Evolutionary conservation across 2,113 vertebrate genomes (phyloP), one percentile per base, ranked within the genome.

Genomic region (Upupa epops): DNA sequence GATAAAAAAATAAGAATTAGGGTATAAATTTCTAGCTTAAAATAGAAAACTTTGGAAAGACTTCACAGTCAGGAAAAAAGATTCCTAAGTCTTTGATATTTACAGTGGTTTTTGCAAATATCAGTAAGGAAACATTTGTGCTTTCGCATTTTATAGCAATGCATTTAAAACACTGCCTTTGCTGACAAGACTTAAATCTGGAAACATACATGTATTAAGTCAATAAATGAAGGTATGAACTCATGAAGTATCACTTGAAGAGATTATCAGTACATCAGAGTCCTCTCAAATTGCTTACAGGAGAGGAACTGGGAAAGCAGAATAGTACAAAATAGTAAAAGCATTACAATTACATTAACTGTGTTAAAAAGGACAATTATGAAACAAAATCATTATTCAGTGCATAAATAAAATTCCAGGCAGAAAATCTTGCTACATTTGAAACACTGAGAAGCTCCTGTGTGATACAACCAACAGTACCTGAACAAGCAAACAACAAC

Each of bases 71-170:
- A 74, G 29, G 24, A 74, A 28, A 37, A 32, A 61, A 56, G 13
- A 45, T 49, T 32, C 18, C 5, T 17, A 45, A 49, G 66, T 34
- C n/a, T 37, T 51, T 45, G 34, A 51, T 17, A 52, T 16, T 45
- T 26, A 45, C 5, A 59, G 24, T 11, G 17, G 1, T 13, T 69
- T 56, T 64, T 6, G 3, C 13, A 58, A 49, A 13, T 1, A 0
- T 42, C 58, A 40, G 51, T 11, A n/a, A 70, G 14, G n/a, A 70
- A 75, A 55, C 24, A 37, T 22, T 17, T 11, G 16, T 9, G 17
- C n/a, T 59, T 81, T 40, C 1, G 0, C 46, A 25, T 45, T 69
- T 42, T 45, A 68, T 8, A 74, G 14, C 34, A 51, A 32, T 16
- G 29, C 16, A 68, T 61, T 17, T 55, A 66, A 66, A 79, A 51